Percentiles rank a stretch among this genome's conserved stretches.
Conservation (phyloP, 23 tunicate species). For the Styela clava region DNA sequence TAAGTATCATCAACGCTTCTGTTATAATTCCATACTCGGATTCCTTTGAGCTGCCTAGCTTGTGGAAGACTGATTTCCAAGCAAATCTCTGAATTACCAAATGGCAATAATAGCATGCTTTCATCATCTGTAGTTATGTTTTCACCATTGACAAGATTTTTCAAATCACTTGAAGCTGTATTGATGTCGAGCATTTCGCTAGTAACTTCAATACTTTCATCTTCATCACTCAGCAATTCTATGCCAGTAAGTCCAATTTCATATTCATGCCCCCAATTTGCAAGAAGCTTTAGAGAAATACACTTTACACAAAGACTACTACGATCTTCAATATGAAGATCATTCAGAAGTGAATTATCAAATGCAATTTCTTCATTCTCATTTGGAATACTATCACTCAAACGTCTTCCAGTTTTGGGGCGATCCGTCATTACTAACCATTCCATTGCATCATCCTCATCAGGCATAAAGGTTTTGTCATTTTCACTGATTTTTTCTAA, state of each 20-base stretch:
- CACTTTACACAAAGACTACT: constrained; percentile 33
- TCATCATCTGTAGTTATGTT: constrained; percentile 42
- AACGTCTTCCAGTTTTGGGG: constrained; percentile 11
- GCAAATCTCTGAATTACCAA: not conserved
- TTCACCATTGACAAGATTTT: constrained; percentile 20
- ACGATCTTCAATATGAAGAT: not conserved
- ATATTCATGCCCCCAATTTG: constrained; percentile 54
- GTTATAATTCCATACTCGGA: constrained; percentile 78
- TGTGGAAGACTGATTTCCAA: constrained; percentile 50
- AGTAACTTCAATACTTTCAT: constrained; percentile 25
- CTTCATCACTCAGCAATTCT: constrained; percentile 37
- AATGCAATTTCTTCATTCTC: not conserved
- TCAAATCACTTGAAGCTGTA: not conserved
- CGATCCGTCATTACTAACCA: constrained; percentile 9
- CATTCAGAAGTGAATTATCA: not conserved
- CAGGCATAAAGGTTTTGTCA: constrained; percentile 42
- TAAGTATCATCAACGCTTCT: constrained; percentile 46
- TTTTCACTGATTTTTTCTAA: constrained; percentile 65
- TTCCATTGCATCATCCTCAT: constrained; percentile 2
- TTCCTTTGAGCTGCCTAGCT: constrained; percentile 54
- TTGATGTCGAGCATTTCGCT: not conserved
- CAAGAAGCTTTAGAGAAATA: constrained; percentile 22
- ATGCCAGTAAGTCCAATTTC: constrained; percentile 54
- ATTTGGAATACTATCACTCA: too few relatives aligned
- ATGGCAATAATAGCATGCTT: constrained; percentile 43